A percentile compares a stretch with the other conserved stretches of the same genome.
Evolutionary conservation across 2,113 vertebrate genomes (phyloP).

Genomic region (Channa argus): DNA sequence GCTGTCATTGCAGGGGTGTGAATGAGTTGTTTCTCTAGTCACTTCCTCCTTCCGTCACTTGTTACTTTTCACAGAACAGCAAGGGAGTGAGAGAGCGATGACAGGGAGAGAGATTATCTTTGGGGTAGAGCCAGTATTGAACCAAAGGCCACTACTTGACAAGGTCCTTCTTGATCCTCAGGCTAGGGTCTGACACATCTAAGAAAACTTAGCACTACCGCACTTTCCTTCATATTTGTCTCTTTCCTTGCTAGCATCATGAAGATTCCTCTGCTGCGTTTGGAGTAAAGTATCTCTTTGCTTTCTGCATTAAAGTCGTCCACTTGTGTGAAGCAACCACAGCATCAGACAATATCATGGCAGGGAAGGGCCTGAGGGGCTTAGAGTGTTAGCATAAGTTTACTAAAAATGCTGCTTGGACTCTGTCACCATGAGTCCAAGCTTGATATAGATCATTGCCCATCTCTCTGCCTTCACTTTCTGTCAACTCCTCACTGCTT

Average conservation of each 20-base stretch:
- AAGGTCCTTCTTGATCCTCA: constrained; percentile 43
- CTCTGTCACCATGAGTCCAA: background rate
- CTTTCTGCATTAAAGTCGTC: background rate
- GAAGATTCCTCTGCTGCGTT: constrained; percentile 2
- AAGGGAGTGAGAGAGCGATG: constrained; percentile 35
- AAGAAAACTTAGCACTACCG: constrained; percentile 25
- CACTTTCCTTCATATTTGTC: constrained; percentile 4
- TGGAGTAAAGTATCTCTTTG: background rate
- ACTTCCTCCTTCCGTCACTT: constrained; percentile 72
- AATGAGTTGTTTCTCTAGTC: constrained; percentile 77
- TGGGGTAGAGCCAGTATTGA: constrained; percentile 34
- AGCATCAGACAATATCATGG: background rate
- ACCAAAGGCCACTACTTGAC: constrained; percentile 49
- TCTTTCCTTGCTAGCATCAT: background rate
- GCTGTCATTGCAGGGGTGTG: constrained; percentile 66
- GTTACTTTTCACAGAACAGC: constrained; percentile 60
- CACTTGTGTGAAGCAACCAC: constrained; percentile 9
- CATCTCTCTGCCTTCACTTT: constrained; percentile 6
- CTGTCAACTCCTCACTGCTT: background rate
- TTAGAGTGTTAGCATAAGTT: no score
- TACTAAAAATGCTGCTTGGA: background rate
- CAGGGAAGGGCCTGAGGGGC: background rate
- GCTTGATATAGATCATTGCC: background rate
- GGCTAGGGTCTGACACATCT: constrained; percentile 13
- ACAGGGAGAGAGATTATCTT: constrained; percentile 55